Conservation (phyloP, 1,140 invertebrate genomes). For the Drosophila rufa region DNA sequence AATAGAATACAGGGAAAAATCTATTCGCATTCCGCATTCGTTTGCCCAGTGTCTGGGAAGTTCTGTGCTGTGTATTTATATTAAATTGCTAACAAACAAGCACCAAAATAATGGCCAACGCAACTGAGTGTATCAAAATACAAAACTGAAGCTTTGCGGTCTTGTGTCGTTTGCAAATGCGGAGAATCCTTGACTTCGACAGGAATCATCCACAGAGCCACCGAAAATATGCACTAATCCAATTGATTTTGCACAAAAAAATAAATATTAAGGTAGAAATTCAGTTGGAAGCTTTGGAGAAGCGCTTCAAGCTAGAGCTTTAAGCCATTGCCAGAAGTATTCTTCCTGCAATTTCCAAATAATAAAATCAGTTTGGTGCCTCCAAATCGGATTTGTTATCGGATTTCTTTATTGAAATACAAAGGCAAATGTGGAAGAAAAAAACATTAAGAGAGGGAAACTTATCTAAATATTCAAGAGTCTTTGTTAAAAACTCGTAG, state of each 20-base stretch:
- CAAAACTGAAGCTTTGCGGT: conserved; percentile 2
- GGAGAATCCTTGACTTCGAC: conserved; percentile 16
- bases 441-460: too few relatives aligned
- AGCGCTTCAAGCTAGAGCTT: not conserved
- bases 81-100: conserved; percentile 53
- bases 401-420: too few relatives aligned
- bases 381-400: too few relatives aligned
- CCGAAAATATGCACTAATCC: conserved; percentile 13
- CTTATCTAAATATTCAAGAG: too few relatives aligned
- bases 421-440: too few relatives aligned
- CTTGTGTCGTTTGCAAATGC: conserved; percentile 24
- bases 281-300: not conserved
- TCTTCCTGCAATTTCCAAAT: too few relatives aligned
- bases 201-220: conserved; percentile 21
- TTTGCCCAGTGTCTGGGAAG: conserved; percentile 51
- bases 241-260: not conserved
- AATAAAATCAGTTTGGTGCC: too few relatives aligned
- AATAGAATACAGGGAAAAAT: conserved; percentile 20
- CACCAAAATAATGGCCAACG: conserved; percentile 39
- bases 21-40: conserved; percentile 36
- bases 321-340: not conserved
- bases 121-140: conserved; percentile 22
- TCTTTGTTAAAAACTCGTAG: too few relatives aligned
- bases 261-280: not conserved
- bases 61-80: conserved; percentile 46